Evolutionary conservation across 2,888 invertebrate species (phyloP), one percentile per base, ranked within the genome.

Genomic region (Diarsia mendica): DNA sequence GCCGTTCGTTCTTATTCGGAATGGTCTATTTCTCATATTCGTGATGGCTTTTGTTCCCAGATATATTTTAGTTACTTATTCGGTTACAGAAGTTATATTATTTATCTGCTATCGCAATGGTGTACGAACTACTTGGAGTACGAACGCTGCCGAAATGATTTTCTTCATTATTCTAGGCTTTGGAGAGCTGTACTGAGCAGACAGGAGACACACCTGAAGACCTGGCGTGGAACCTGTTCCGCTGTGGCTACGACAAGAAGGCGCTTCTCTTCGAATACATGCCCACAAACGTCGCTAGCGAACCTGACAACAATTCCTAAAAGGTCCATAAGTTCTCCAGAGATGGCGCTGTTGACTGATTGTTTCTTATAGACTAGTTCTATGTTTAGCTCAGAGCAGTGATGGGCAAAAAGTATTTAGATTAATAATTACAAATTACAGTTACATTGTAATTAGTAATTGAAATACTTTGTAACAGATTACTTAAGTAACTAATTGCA

Each of bases 171-270:
- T 75, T 53, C 9, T 85, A 96, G 96, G 90, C 93, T 10, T 78
- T 95, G 79, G 96, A 96, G 83, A 92, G 90, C 77, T 96, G 96
- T 77, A 90, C 93, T 1, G 92, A 94, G 6, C 94, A 94, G 77
- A 82, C 87, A 0, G 94, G 92, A 0, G 93, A 93, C 64, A 90
- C 91, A 0, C 96, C 96, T 0, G 95, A 95, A 69, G 95, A 95
- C 68, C 86, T 92, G 33, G 96, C 96, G 0, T 96, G 96, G 96
- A 94, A 93, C 84, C 87, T 96, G 55, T 95, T 96, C 91, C 93
- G 94, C 23, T 96, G 96, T 85, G 95, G 95, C 2, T 94, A 93
- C 88, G 93, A 95, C 77, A 93, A 93, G 85, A 96, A 96, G 86
- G 92, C 95, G 0, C 88, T 93, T 0, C 91, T 95, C 28, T 94